phyloP scores from a whole-genome alignment of 2,797 vertebrate species.

The Sebastes matsubarae region DNA sequence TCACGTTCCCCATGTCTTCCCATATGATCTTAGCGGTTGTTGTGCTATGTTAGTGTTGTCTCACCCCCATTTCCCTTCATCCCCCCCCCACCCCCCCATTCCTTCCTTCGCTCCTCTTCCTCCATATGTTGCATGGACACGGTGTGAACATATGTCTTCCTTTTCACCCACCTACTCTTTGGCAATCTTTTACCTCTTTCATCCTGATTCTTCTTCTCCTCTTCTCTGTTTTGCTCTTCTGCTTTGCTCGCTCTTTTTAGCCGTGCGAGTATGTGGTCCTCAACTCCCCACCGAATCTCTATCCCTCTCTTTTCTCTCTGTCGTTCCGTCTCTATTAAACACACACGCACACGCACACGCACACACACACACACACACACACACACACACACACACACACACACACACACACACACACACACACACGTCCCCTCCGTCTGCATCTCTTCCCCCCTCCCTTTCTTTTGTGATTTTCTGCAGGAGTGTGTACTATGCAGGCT shows the following conservation, averaged over 20 bases:
- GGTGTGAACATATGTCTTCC: conserved; percentile 42
- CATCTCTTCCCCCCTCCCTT: not conserved
- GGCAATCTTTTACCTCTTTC: not conserved
- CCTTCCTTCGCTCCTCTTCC: not conserved
- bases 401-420: no score
- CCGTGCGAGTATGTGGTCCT: conserved; percentile 24
- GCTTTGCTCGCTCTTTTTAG: conserved; percentile 21
- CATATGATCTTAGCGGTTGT: not conserved
- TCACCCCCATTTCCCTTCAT: conserved; percentile 11
- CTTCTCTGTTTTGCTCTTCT: not conserved
- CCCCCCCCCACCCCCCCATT: not conserved
- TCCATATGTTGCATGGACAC: not conserved
- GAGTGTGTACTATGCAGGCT: conserved; percentile 18
- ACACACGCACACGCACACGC: no score
- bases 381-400: no score
- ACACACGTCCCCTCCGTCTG: not conserved
- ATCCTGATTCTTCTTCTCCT: not conserved
- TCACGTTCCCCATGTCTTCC: conserved; percentile 10
- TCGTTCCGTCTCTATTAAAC: not conserved
- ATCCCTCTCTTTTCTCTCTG: not conserved
- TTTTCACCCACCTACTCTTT: conserved; percentile 39
- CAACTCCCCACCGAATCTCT: conserved; percentile 19
- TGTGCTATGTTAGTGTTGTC: conserved; percentile 2
- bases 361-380: no score
- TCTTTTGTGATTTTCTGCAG: conserved; percentile 20